These are phyloP conservation scores for Dissostichus mawsoni DNA, from an alignment of 2,113 vertebrate species.

Conservation along the genomic window DNA sequence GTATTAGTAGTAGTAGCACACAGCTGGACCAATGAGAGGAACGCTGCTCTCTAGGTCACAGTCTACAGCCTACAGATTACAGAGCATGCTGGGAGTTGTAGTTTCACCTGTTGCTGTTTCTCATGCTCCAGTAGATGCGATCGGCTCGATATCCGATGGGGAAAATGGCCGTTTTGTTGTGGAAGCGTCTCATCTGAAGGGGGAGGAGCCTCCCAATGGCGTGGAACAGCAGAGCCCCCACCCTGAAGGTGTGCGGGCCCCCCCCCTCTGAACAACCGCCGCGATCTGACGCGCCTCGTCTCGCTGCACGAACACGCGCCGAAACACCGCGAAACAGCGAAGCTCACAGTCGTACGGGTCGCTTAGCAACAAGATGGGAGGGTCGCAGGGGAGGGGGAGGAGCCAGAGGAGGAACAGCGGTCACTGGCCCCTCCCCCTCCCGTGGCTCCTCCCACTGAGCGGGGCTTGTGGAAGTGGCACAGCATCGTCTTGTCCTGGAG, in stretches of 20 bases:
- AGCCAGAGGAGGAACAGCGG: too few species aligned
- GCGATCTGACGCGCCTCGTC: conserved; percentile 95
- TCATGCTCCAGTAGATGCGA: conserved; percentile 96
- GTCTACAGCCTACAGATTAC: too few species aligned
- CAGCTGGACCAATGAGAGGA: too few species aligned
- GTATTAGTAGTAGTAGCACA: too few species aligned
- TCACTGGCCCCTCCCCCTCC: conserved; percentile 72
- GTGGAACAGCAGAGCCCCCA: conserved; percentile 95
- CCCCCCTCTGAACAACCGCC: conserved; percentile 91
- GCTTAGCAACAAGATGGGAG: too few species aligned
- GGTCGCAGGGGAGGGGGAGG: too few species aligned
- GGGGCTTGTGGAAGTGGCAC: conserved; percentile 95
- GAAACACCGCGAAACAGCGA: conserved; percentile 95
- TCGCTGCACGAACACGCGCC: conserved; percentile 94
- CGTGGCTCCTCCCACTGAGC: conserved; percentile 68
- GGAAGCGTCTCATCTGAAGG: conserved; percentile 92
- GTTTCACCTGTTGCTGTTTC: conserved; percentile 85
- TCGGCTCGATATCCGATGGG: conserved; percentile 95
- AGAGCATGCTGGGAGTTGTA: too few species aligned
- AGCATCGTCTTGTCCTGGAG: conserved; percentile 95
- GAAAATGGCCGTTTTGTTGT: conserved; percentile 91
- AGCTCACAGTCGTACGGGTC: conserved; percentile 88
- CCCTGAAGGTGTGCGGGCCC: conserved; percentile 92
- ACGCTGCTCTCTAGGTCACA: too few species aligned
- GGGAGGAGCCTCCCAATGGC: conserved; percentile 93